Evolutionary conservation across 2,113 vertebrate species (phyloP).

Genomic region (Edolisoma coerulescens): DNA sequence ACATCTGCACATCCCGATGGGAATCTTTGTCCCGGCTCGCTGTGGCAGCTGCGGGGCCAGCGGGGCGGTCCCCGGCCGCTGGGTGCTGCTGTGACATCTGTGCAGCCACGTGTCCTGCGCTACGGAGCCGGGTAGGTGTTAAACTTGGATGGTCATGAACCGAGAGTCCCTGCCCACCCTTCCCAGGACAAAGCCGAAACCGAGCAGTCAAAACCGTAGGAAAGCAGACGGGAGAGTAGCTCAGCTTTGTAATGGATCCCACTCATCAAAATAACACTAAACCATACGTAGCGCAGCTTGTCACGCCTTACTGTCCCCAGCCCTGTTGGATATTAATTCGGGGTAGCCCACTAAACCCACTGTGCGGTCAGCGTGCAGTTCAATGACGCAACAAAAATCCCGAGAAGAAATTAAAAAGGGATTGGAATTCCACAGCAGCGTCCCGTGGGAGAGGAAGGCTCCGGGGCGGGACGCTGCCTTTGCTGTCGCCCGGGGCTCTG

Average conservation of each 20-base stretch:
- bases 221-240: background rate
- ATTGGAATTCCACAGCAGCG: background rate
- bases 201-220: rapidly evolving
- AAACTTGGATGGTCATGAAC: background rate
- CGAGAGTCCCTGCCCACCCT: background rate
- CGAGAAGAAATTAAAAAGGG: background rate
- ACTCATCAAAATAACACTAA: background rate
- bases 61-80: background rate
- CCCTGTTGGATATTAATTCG: background rate
- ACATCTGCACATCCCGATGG: background rate
- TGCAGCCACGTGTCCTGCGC: background rate
- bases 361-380: background rate
- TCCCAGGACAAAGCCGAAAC: background rate
- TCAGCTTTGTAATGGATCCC: background rate
- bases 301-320: background rate
- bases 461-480: rapidly evolving
- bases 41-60: background rate
- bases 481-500: background rate
- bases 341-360: background rate
- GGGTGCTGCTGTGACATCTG: background rate
- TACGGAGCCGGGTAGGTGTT: rapidly evolving
- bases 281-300: background rate
- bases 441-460: background rate
- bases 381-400: background rate
- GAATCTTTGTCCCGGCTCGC: background rate